Evolutionary conservation across 1,140 invertebrate genomes (phyloP).

Genomic region (Pseudomyrmex flavicornis): DNA sequence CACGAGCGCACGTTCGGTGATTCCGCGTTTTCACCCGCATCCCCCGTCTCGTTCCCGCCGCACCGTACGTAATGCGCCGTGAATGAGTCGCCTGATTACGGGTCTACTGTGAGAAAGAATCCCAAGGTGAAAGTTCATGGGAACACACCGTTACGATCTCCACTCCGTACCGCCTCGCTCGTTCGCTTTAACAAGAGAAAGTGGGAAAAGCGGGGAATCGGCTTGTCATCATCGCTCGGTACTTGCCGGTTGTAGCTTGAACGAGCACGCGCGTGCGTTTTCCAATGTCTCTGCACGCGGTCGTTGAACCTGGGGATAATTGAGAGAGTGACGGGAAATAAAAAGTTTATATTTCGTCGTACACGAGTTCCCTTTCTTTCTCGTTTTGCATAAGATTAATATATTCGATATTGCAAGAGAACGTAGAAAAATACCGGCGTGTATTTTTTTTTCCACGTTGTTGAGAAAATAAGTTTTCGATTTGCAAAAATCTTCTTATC

Average conservation of each 20-base stretch:
- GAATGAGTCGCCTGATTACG: conserved; percentile 40
- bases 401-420: too few relatives aligned
- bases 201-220: conserved; percentile 67
- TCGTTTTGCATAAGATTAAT: too few relatives aligned
- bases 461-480: conserved; percentile 9
- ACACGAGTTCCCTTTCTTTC: too few relatives aligned
- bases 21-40: conserved; percentile 37
- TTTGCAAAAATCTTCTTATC: conserved; percentile 3
- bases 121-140: conserved; percentile 73
- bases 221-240: background rate
- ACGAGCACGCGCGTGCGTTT: conserved; percentile 48
- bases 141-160: conserved; percentile 59
- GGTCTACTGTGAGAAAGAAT: conserved; percentile 51
- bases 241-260: conserved; percentile 24
- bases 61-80: conserved; percentile 24
- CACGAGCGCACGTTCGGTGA: background rate
- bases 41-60: background rate
- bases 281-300: conserved; percentile 41
- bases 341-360: background rate
- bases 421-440: too few relatives aligned
- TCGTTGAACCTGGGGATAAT: conserved; percentile 29
- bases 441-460: too few relatives aligned
- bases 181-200: conserved; percentile 64
- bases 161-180: background rate
- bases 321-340: background rate